These are phyloP conservation scores for Rhinella marina DNA, from an alignment of 2,797 vertebrate genomes.

Conservation along the genomic window DNA sequence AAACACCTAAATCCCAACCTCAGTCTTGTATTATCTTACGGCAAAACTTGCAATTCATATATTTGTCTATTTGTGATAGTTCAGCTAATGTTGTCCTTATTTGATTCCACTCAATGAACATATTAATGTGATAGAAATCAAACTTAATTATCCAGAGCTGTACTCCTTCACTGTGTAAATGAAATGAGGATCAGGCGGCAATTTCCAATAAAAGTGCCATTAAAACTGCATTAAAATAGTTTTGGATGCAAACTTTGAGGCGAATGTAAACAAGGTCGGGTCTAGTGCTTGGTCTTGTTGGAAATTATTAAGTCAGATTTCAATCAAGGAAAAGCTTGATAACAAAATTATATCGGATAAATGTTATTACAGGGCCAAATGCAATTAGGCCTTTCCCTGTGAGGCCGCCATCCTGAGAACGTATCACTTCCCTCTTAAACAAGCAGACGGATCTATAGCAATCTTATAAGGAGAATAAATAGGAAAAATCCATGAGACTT, in stretches of 20 bases:
- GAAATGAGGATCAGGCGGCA: conserved; percentile 19
- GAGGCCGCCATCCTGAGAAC: conserved; percentile 7
- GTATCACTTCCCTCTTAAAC: conserved; percentile 36
- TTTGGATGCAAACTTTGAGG: conserved; percentile 33
- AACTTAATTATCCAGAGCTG: conserved; percentile 22
- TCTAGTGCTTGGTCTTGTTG: conserved; percentile 17
- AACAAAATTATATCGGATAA: conserved; percentile 23
- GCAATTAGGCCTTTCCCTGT: conserved; percentile 13
- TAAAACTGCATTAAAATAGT: conserved; percentile 49
- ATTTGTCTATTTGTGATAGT: not conserved
- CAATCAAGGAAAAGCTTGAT: conserved; percentile 50
- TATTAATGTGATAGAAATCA: conserved; percentile 40
- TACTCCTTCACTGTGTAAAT: conserved; percentile 8
- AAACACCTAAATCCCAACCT: not conserved
- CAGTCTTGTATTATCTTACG: not conserved
- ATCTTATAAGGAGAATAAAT: conserved; percentile 20
- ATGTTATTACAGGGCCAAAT: conserved; percentile 40
- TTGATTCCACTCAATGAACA: conserved; percentile 24
- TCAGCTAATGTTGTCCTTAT: conserved; percentile 28
- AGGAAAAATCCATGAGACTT: conserved; percentile 31
- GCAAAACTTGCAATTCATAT: not conserved
- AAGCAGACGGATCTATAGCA: conserved; percentile 50
- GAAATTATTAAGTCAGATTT: conserved; percentile 41
- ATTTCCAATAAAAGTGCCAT: conserved; percentile 40
- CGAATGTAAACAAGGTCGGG: conserved; percentile 47